Base-by-base conservation (phyloP, 2,888 invertebrate species). In the Dolomedes plantarius region DNA sequence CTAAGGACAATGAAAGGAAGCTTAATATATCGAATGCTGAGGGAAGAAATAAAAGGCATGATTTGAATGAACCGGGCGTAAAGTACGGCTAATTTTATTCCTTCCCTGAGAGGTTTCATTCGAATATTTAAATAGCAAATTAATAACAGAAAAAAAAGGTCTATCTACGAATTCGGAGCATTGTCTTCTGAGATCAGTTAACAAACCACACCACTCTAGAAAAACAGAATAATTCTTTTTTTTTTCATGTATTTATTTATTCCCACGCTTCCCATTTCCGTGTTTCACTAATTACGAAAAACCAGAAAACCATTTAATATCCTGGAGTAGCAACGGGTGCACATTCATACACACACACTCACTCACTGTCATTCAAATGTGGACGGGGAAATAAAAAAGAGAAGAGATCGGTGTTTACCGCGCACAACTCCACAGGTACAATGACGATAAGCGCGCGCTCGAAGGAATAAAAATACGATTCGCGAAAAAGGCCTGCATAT, bases 371-470 rank as follows among this genome's bases (percentile, higher is more conserved):
- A 23, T 56, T 56, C 23, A 19, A 23, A 56, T 56, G 56, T 5
- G 3, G 7, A 3, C 23, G 56, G 2, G 23, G 23, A 16, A 23
- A 13, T 11, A 41, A 64, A 28, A 39, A 27, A 64, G 31, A 69
- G 29, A 29, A 62, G n/a, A 64, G 28, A 31, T 65, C 29, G 7
- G 19, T 80, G 80, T 73, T 80, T 72, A 80, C 80, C 29, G 46
- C 56, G n/a, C 28, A 19, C 19, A 23, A 23, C 6, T 23, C 46
- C 9, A 1, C 23, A 23, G 19, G 23, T 23, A 56, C 23, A 56
- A 56, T 56, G 23, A 56, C 3, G 56, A 56, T 56, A 56, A 56
- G 16, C 23, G 16, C 46, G 46, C 46, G 36, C n/a, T n/a, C 16
- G 41, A n/a, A 46, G 56, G 23, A 56, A 56, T 56, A 23, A 56